Base-by-base conservation (phyloP, 2,888 invertebrate species). In the Autographa gamma region DNA sequence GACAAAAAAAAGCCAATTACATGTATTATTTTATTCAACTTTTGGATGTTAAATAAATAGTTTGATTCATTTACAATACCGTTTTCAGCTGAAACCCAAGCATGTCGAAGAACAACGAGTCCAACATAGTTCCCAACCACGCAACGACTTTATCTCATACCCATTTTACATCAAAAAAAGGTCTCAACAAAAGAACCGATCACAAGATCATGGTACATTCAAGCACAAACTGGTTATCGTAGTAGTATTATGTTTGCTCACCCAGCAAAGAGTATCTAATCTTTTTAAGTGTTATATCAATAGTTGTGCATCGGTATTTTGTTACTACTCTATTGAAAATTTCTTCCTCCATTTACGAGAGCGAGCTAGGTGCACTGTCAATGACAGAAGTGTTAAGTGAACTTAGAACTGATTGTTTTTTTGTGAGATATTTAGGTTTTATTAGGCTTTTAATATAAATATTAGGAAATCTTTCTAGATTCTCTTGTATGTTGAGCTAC, bases 341-440 rank as follows among this genome's bases (percentile, higher is more conserved):
- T 73, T 85, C 80, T 82, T 80, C 69, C 75, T 82, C 74, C 82
- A 80, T 86, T 81, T 87, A 82, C 78, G 70, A 73, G 73, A 73
- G 74, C 78, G 79, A 86, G 85, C 79, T 82, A 83, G 82, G 54
- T 16, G 86, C 81, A 86, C 79, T 66, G 67, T 58, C 75, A 54
- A 0, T 16, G n/a, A 69, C 71, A 63, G 32, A 82, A 84, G 80
- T 77, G 63, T 56, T 74, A 9, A 14, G 14, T 14, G 14, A 43
- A 9, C 34, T 8, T 2, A 34, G 6, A 34, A 34, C 6, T 34
- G 3, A 0, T 43, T 5, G 14, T 8, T 43, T 48, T 18, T 7
- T 25, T 32, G 5, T 32, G 31, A 34, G 34, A 5, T 25, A 25
- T 25, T 25, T 34, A 34, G 6, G 38, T 52, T 14, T 48, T 54